Evolutionary conservation across 2,113 vertebrate species (phyloP), one percentile per base, ranked within the genome.

Genomic region (Ammodytes dubius): DNA sequence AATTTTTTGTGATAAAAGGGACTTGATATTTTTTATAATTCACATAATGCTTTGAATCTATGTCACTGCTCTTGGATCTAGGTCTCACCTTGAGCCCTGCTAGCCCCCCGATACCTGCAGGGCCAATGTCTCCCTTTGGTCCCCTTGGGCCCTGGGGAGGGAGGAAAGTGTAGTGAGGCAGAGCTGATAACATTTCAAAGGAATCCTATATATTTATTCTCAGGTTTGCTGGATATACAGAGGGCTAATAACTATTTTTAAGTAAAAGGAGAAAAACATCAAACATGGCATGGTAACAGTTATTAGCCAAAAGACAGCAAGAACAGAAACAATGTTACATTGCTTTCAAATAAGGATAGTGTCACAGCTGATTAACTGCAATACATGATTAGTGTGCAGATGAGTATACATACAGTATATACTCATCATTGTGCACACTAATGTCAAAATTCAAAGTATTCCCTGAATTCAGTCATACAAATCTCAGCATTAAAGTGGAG

Each of bases 101-200:
- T 89, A 91, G 91, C 70, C 98, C 98, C 50, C 91, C 94, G 27
- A 88, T 59, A 53, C 97, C 98, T 85, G 87, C 84, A 59, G 92
- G 79, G 0, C 97, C 98, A 1, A 74, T 68, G 72, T 97, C 96
- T 82, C 98, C 98, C 82, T 98, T 98, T 0, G 95, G 97, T 95
- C 98, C 97, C 69, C 60, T 93, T 8, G 96, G 97, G 9, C 98
- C 98, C 98, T 99, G 70, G 4, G 12, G 4, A 74, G 0, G 12
- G 7, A 80, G 42, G 0, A 49, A 77, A 64, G 4, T 1, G 8
- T 8, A 37, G 3, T 58, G 27, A 77, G 6, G 11, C 7, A 63
- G 58, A 43, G 1, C 5, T 37, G 0, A 47, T 42, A 14, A 2
- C 13, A 7, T 46, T 60, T 53, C 53, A 46, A 49, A 70, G 7